Base-by-base conservation (phyloP, 1,140 invertebrate genomes). In the Saccostrea glomerata region DNA sequence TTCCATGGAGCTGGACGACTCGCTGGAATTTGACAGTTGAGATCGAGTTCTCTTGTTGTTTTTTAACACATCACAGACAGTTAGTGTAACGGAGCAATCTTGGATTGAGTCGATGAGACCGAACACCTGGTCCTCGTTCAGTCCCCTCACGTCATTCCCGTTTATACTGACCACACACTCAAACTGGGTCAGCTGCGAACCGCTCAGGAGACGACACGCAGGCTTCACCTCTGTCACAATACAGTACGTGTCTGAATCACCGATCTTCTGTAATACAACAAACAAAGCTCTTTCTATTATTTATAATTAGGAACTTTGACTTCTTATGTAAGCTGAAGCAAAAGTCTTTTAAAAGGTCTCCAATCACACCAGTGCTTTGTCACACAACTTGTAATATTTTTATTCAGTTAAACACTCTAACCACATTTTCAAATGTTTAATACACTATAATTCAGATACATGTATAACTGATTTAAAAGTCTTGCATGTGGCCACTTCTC, bases 111-210 rank as follows among this genome's bases (percentile, higher is more conserved):
- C 58, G 25, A 89, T 84, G 13, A 87, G 56, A 54, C 23, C 12
- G 20, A 85, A 82, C 54, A 89, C 66, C 83, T 58, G 54, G 20
- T 84, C 70, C n/a, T 85, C 86, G 13, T 15, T 30, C 54, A 47
- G 82, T 47, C 25, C 70, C 0, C 20, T 40, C 13, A 90, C 77
- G 47, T 88, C 77, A 15, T 36, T 56, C 7, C 47, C 60, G 25
- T 88, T 88, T 11, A 90, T 88, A 23, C 36, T 56, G 23, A 90
- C 17, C 23, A 90, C 73, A 58, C 89, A 85, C n/a, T 90, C 89
- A 54, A 73, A 85, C 13, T 70, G 36, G 15, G 55, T 15, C n/a
- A 90, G 86, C 70, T 30, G 66, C 2, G 87, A 54, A n/a, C 63
- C 73, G 13, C 25, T 40, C 25, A 83, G 0, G 5, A 90, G 54